These are phyloP conservation scores for Campylorhamphus procurvoides DNA, from an alignment of 2,113 vertebrate genomes.

Conservation along the genomic window DNA sequence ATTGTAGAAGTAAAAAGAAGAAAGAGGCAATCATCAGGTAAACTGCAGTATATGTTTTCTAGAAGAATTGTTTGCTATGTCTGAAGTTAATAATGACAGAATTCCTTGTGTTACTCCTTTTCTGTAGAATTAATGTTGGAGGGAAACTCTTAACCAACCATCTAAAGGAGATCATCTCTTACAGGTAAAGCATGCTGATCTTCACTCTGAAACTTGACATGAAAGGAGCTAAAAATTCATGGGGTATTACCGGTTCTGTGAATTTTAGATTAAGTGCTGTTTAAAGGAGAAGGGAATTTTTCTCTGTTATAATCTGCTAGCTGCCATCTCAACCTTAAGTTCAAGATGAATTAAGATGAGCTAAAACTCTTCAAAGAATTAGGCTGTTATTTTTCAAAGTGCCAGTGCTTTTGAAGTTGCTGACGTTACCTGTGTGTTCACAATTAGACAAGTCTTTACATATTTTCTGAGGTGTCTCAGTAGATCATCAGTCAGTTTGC, in stretches of 20 bases:
- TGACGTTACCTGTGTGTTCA: not conserved
- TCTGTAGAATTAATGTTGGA: conserved; percentile 91
- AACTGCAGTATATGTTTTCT: not conserved
- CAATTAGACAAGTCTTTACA: not conserved
- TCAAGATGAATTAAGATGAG: not conserved
- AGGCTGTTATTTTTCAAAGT: not conserved
- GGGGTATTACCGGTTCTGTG: not conserved
- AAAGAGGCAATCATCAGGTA: conserved; percentile 95
- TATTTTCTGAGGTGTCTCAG: not conserved
- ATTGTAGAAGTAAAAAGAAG: conserved; percentile 94
- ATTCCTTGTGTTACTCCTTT: conserved; percentile 16
- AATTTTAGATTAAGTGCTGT: not conserved
- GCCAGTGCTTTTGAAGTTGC: not conserved
- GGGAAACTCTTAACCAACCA: conserved; percentile 98
- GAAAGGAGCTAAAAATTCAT: not conserved
- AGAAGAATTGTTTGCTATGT: not conserved
- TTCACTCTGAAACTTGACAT: not conserved
- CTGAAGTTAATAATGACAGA: not conserved
- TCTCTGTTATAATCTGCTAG: not conserved
- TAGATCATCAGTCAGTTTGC: not conserved
- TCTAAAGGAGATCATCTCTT: conserved; percentile 98
- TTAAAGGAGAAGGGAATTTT: not conserved
- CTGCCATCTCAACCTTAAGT: not conserved
- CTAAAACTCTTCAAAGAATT: not conserved
- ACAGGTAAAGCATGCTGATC: conserved; percentile 79